Percentiles rank a stretch among this genome's conserved stretches.
Conservation (phyloP, 2,888 invertebrate genomes). For the Germaria angustata region DNA sequence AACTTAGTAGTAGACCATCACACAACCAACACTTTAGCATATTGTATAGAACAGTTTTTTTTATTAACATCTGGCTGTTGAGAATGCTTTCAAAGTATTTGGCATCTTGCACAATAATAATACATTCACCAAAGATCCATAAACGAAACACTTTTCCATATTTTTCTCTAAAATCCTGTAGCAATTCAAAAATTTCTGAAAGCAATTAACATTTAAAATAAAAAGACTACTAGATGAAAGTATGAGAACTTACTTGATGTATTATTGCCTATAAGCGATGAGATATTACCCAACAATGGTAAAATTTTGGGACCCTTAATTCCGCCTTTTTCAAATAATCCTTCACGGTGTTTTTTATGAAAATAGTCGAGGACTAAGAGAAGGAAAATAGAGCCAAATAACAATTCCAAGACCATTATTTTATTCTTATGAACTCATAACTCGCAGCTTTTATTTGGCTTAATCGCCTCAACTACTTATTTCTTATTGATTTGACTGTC, state of each 20-base stretch:
- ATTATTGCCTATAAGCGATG: conserved; percentile 4
- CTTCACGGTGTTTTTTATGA: conserved; percentile 12
- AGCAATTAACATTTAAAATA: background rate
- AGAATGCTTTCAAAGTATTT: conserved; percentile 58
- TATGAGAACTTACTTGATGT: conserved; percentile 39
- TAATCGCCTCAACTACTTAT: too few species aligned
- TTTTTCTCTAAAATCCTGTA: background rate
- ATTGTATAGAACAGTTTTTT: conserved; percentile 44
- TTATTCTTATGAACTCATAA: background rate
- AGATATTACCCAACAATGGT: conserved; percentile 45
- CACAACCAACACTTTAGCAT: conserved; percentile 49
- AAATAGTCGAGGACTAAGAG: conserved; percentile 38
- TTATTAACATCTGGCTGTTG: conserved; percentile 47
- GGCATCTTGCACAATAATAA: conserved; percentile 47
- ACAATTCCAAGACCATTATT: conserved; percentile 39
- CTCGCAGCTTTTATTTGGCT: too few species aligned
- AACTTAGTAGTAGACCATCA: conserved; percentile 54
- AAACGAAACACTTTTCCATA: conserved; percentile 62
- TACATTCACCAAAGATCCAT: conserved; percentile 37
- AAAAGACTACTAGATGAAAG: background rate
- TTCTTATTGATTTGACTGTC: too few species aligned
- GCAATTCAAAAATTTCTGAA: conserved; percentile 24
- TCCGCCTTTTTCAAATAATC: conserved; percentile 4
- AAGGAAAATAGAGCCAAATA: conserved; percentile 1
- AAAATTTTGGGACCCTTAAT: conserved; percentile 15